Base-by-base conservation (phyloP, 2,797 vertebrate species). In the Poeciliopsis paucimaculata region DNA sequence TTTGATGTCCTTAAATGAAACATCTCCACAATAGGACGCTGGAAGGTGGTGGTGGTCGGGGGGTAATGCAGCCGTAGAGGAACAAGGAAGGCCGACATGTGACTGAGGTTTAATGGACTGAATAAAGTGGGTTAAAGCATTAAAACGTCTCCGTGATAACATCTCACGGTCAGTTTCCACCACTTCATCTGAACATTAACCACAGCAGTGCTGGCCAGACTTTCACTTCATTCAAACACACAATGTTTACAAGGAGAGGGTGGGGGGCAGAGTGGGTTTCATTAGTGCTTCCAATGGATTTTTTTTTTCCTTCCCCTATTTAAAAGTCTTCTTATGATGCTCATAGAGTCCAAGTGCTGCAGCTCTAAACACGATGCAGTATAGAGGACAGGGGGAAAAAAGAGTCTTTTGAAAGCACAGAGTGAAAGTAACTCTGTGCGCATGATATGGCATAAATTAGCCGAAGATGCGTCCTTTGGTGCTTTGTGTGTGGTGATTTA, bases 1-100 rank as follows among this genome's bases (percentile, higher is more conserved):
- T 81, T 88, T 92, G 80, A 91, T 89, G 84, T 88, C 71, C 68
- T 79, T 55, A 82, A 87, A 87, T 87, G 71, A 90, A 90, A 91
- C 91, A 90, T 90, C 82, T 90, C 89, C 79, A 77, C 84, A 82
- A 84, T 81, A 79, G 76, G 78, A 72, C 39, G 15, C 18, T 10
- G 13, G 9, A n/a, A 20, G 36, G 31, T 43, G 36, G 47, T 16
- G 66, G 34, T 26, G 60, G 26, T 23, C 7, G 7, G 46, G 70
- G 18, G 46, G 4, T 64, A 46, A 36, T 41, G 34, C 41, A 55
- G 5, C 36, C 41, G n/a, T 10, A 70, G 11, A 57, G 39, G 53
- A 74, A 45, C 77, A 60, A 73, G 49, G 80, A 73, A 79, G 74
- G 49, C 80, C 31, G 76, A 71, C 89, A 87, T 86, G 85, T 90